Percentiles rank a stretch among this genome's conserved stretches.
phyloP scores from a whole-genome alignment of 1,140 invertebrate species.

The Odontomachus brunneus region DNA sequence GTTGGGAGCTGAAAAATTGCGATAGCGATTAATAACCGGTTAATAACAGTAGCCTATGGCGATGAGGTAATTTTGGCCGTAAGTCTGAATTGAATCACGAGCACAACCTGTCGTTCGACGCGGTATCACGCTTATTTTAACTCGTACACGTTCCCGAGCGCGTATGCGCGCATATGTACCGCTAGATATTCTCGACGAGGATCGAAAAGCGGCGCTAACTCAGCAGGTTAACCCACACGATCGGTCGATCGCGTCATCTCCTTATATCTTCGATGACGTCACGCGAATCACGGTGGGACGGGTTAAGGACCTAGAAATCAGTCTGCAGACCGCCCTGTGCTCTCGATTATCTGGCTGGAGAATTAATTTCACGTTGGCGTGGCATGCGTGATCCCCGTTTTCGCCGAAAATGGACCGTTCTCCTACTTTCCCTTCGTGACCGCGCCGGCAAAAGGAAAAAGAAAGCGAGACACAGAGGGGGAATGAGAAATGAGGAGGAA shows the following conservation, averaged over 20 bases:
- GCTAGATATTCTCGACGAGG: constrained; percentile 47
- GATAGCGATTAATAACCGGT: background rate
- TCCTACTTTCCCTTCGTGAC: constrained; percentile 24
- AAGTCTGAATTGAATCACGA: constrained; percentile 5
- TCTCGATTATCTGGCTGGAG: constrained; percentile 34
- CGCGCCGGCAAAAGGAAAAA: too few relatives aligned
- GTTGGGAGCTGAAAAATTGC: background rate
- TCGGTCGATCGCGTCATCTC: constrained; percentile 74
- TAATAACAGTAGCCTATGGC: background rate
- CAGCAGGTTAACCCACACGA: constrained; percentile 74
- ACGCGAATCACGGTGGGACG: constrained; percentile 38
- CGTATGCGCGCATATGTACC: background rate
- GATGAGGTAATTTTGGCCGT: background rate
- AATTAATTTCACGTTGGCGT: constrained; percentile 52
- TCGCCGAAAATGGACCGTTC: constrained; percentile 24
- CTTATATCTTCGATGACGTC: constrained; percentile 72
- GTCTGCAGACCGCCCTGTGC: background rate
- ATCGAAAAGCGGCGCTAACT: constrained; percentile 71
- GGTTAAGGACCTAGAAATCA: constrained; percentile 71
- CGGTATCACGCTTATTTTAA: constrained; percentile 23
- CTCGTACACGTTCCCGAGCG: background rate
- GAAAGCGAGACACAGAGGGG: background rate
- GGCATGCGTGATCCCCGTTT: background rate
- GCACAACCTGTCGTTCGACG: constrained; percentile 1
- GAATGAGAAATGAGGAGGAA: background rate